Evolutionary conservation across 2,888 invertebrate species (phyloP), one percentile per base, ranked within the genome.

Genomic region (Tineola bisselliella): DNA sequence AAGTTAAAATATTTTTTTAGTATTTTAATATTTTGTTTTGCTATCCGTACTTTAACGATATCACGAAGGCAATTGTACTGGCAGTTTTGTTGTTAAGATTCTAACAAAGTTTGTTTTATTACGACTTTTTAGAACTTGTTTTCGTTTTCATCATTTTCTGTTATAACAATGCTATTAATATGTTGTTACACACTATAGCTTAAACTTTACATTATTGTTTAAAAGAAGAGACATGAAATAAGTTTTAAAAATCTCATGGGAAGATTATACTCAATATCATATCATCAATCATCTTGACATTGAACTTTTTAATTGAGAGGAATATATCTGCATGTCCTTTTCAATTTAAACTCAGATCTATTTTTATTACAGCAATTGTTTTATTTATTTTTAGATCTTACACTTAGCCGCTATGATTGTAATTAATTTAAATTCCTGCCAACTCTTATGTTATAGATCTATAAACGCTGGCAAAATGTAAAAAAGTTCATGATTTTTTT

Each of bases 101-200:
- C 56, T 56, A 17, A 52, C 56, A 18, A 56, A 56, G 56, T 56
- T 56, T 19, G 56, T 19, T 1, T 56, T 56, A 19, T n/a, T 56
- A 56, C n/a, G 25, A 11, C 25, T 56, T 11, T 56, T 56, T 11
- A 13, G 18, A 54, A 56, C 56, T 56, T 56, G 4, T 19, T 56
- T 56, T 30, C 48, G 6, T 17, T 38, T 25, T 25, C 25, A 25
- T 25, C 25, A 25, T 25, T 4, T 25, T 25, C n/a, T n/a, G n/a
- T n/a, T n/a, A n/a, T n/a, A n/a, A n/a, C n/a, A n/a, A n/a, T n/a
- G n/a, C n/a, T n/a, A n/a, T n/a, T n/a, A n/a, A n/a, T n/a, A n/a
- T n/a, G n/a, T n/a, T n/a, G n/a, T n/a, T n/a, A n/a, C n/a, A n/a
- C n/a, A n/a, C n/a, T n/a, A n/a, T n/a, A n/a, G n/a, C n/a, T n/a